A percentile compares a stretch with the other conserved stretches of the same genome.
Evolutionary conservation across 2,113 vertebrate genomes (phyloP).

Genomic region (Mus musculus): DNA sequence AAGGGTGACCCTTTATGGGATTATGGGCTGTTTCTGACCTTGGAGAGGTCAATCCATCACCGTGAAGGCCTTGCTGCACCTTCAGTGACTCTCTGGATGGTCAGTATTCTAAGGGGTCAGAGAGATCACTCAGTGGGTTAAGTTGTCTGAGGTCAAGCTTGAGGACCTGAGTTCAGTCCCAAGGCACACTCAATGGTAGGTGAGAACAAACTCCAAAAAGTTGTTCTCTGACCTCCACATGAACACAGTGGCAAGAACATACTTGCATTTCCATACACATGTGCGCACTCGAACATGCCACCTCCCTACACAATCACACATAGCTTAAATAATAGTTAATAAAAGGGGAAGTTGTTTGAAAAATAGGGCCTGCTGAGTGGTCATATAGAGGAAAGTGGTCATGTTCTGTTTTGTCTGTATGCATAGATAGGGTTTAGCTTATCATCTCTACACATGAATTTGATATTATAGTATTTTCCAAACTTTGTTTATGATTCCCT

Average conservation of each 20-base stretch:
- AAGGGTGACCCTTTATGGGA: neutral
- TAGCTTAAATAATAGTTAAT: neutral
- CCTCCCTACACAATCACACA: neutral
- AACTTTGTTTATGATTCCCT: neutral
- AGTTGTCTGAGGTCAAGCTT: neutral
- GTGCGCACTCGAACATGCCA: too few relatives aligned
- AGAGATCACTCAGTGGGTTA: neutral
- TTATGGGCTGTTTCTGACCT: neutral
- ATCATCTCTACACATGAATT: neutral
- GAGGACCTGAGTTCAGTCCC: neutral
- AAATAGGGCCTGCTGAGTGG: neutral
- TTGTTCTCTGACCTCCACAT: neutral
- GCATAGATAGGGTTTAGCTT: neutral
- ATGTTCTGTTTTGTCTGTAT: neutral
- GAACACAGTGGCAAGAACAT: neutral
- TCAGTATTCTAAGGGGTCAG: neutral
- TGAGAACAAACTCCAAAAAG: too few relatives aligned
- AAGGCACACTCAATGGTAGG: neutral
- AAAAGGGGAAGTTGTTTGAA: slow-evolving; percentile 40
- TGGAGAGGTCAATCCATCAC: neutral
- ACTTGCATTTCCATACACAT: neutral
- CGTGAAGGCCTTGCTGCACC: neutral
- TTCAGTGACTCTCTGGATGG: neutral
- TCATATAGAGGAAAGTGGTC: neutral
- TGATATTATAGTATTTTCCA: neutral